These are phyloP conservation scores for Dermatophagoides farinae DNA, from an alignment of 1,140 invertebrate genomes.

Conservation along the genomic window DNA sequence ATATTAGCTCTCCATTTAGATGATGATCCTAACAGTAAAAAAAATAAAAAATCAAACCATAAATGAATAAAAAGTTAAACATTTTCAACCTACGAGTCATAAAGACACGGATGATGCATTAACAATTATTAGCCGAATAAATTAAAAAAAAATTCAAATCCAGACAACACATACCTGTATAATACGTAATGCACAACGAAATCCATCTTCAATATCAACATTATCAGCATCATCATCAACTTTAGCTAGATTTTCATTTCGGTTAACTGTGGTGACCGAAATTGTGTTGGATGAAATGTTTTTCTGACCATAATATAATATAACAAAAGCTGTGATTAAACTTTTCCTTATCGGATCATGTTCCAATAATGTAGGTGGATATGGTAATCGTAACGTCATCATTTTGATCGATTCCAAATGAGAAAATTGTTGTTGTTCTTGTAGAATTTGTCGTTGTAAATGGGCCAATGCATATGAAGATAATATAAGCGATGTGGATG, in stretches of 20 bases:
- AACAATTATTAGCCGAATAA: not conserved
- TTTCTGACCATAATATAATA: not conserved
- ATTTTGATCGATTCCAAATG: not conserved
- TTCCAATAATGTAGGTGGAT: not conserved
- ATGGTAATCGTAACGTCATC: not conserved
- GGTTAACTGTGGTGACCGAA: too few relatives aligned
- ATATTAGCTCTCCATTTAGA: slow-evolving; percentile 6
- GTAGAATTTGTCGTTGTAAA: too few relatives aligned
- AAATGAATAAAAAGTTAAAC: not conserved
- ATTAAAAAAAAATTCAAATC: not conserved
- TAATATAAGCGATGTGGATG: too few relatives aligned
- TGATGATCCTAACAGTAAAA: slow-evolving; percentile 9
- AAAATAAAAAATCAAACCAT: not conserved
- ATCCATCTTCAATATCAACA: not conserved
- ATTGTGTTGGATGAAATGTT: too few relatives aligned
- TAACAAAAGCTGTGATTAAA: not conserved
- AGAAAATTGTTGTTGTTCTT: not conserved
- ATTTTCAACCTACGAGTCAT: not conserved
- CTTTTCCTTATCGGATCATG: not conserved
- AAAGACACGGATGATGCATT: not conserved
- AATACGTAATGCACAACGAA: slow-evolving; percentile 1
- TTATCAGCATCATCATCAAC: too few relatives aligned
- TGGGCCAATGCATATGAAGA: too few relatives aligned
- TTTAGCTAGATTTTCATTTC: too few relatives aligned
- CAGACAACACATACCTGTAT: not conserved